Conservation (phyloP, 2,888 invertebrate species). For the Candidula unifasciata region DNA sequence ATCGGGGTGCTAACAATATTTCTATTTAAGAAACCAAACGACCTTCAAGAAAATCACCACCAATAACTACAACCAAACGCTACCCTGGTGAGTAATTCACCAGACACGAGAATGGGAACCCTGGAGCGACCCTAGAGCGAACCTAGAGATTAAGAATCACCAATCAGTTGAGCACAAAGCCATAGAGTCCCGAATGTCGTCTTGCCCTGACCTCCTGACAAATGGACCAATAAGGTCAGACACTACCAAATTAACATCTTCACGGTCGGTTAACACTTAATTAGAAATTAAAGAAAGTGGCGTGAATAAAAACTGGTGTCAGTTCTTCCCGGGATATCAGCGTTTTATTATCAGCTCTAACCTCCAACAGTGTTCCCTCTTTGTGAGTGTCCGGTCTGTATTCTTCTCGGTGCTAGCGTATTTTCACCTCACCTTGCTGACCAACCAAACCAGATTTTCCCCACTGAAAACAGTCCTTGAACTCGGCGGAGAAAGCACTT, state of each 20-base stretch:
- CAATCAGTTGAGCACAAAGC: not conserved
- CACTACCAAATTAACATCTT: slow-evolving; percentile 13
- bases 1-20: not conserved
- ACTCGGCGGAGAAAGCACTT: no score
- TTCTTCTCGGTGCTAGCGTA: not conserved
- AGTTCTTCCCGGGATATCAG: not conserved
- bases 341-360: not conserved
- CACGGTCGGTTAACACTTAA: not conserved
- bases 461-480: no score
- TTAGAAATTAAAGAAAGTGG: slow-evolving; percentile 10
- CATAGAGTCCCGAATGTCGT: not conserved
- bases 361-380: not conserved
- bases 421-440: not conserved
- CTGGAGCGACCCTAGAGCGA: not conserved
- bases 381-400: not conserved
- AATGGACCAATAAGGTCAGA: not conserved
- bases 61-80: not conserved
- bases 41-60: not conserved
- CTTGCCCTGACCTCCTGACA: not conserved
- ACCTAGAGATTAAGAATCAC: not conserved
- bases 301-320: not conserved
- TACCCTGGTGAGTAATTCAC: not conserved
- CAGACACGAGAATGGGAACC: not conserved
- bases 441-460: no score
- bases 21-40: not conserved